These are phyloP conservation scores for Chloropsis hardwickii DNA, from an alignment of 2,113 vertebrate genomes.

Conservation along the genomic window DNA sequence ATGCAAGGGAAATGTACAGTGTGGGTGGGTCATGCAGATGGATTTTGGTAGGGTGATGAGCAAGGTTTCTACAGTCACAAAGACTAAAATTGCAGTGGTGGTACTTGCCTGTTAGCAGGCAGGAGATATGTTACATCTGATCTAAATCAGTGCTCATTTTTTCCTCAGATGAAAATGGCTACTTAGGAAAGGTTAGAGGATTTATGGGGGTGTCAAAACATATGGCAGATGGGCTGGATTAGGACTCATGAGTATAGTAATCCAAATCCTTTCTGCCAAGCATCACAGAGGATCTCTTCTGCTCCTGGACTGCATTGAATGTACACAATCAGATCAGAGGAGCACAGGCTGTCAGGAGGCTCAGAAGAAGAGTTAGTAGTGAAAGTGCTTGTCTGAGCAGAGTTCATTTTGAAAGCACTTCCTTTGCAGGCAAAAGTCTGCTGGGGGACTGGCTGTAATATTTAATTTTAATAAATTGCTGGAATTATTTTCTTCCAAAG, in stretches of 20 bases:
- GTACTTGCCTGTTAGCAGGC: slow-evolving; percentile 25
- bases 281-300: slow-evolving; percentile 27
- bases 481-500: not conserved
- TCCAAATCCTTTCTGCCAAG: slow-evolving; percentile 43
- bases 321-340: not conserved
- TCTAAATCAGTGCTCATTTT: slow-evolving; percentile 15
- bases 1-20: not conserved
- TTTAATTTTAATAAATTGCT: not conserved
- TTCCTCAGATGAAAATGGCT: slow-evolving; percentile 38
- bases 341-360: not conserved
- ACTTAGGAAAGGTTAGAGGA: slow-evolving; percentile 44
- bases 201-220: slow-evolving; percentile 49
- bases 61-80: slow-evolving; percentile 9
- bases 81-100: not conserved
- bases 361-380: not conserved
- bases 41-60: not conserved
- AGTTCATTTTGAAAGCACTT: not conserved
- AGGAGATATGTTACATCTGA: slow-evolving; percentile 19
- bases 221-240: slow-evolving; percentile 50
- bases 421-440: not conserved
- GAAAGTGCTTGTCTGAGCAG: not conserved
- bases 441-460: not conserved
- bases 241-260: not conserved
- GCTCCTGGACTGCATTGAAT: not conserved
- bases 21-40: slow-evolving; percentile 11